phyloP scores from a whole-genome alignment of 2,888 invertebrate species.

The Chymomyza fuscimana region DNA sequence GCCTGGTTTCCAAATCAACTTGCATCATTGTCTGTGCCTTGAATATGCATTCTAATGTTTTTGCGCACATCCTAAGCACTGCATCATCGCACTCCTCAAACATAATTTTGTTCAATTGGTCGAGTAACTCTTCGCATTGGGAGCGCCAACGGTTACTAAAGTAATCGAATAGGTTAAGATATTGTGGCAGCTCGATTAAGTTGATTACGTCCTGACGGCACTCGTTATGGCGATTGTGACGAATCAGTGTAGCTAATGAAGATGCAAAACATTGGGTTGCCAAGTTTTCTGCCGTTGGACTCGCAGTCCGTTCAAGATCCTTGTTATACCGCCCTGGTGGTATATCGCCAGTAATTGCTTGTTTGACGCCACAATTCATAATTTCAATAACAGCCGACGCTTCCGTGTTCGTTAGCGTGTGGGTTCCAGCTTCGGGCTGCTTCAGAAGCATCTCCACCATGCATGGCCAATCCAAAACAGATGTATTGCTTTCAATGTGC shows the following conservation, averaged over 20 bases:
- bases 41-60: conserved; percentile 28
- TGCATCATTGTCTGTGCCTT: background rate
- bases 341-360: conserved; percentile 49
- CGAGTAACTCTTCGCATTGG: conserved; percentile 12
- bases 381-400: conserved; percentile 48
- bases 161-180: conserved; percentile 6
- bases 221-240: background rate
- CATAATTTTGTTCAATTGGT: conserved; percentile 34
- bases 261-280: conserved; percentile 28
- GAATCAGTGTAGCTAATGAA: conserved; percentile 23
- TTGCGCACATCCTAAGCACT: conserved; percentile 38
- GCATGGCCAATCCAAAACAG: conserved; percentile 40
- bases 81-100: background rate
- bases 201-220: conserved; percentile 24
- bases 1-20: background rate
- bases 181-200: conserved; percentile 44
- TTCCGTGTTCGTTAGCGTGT: background rate
- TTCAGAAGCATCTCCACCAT: conserved; percentile 46
- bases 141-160: background rate
- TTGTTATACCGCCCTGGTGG: conserved; percentile 51
- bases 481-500: conserved; percentile 22
- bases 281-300: background rate
- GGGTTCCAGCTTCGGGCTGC: background rate
- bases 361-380: conserved; percentile 37
- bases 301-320: conserved; percentile 22